Evolutionary conservation across 2,113 vertebrate species (phyloP), one percentile per base, ranked within the genome.

Genomic region (Anguilla japonica): DNA sequence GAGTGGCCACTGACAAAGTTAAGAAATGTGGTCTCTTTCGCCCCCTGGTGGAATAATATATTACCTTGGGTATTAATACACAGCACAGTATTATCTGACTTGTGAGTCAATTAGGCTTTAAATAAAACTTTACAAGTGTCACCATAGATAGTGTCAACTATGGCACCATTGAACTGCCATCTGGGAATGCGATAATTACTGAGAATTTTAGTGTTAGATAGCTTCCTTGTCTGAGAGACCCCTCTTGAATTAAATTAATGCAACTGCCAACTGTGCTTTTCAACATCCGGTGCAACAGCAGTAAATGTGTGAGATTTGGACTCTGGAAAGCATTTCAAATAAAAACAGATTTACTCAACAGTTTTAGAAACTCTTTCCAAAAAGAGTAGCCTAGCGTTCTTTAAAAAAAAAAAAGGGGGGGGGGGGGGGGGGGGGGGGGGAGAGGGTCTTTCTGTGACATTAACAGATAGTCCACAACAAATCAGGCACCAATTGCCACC

Each of bases 1-100:
- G 60, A 67, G 60, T 20, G 60, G 60, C 60, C 60, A 26, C 26
- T 9, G n/a, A 75, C n/a, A 34, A 13, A 5, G 67, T 50, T 53
- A 22, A 40, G 14, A 46, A 78, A 84, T 40, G 16, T 53, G 71
- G 84, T 78, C 84, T 84, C 67, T 78, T 63, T n/a, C 0, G 41
- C 84, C 84, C 41, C 84, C 84, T 84, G 84, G 22, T 84, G 84
- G 84, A 26, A 80, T 80, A 80, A 18, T 40, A 41, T 41, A 41
- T 80, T 75, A 75, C 71, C 26, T 29, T 14, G 34, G 71, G 9
- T 34, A 14, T n/a, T 13, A 34, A 29, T 26, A 13, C 34, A 7
- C 34, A 9, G 13, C 20, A 67, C 11, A 53, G 11, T 53, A 53
- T 11, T 53, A 53, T 53, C 50, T 53, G 50, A 53, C 50, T 14